phyloP scores from a whole-genome alignment of 1,140 invertebrate genomes.

The Sycophila sp. region DNA sequence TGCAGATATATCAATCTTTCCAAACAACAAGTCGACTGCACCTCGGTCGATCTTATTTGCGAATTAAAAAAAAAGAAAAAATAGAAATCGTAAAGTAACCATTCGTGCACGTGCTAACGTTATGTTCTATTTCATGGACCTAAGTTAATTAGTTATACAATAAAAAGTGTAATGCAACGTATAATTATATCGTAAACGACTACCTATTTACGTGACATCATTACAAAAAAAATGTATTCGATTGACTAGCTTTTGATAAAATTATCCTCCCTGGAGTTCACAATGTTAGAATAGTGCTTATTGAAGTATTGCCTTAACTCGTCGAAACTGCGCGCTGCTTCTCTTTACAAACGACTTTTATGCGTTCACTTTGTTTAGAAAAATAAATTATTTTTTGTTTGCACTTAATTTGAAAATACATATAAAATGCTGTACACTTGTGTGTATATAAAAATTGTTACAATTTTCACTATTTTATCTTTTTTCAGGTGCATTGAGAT shows the following conservation, averaged over 20 bases:
- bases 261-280: constrained; percentile 26
- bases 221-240: constrained; percentile 40
- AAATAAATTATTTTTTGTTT: neutral
- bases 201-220: constrained; percentile 32
- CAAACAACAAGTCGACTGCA: constrained; percentile 22
- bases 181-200: constrained; percentile 34
- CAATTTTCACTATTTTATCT: constrained; percentile 7
- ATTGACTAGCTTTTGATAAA: constrained; percentile 50
- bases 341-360: neutral
- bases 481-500: no score
- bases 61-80: constrained; percentile 7
- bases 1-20: constrained; percentile 33
- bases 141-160: constrained; percentile 36
- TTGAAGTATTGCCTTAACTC: constrained; percentile 28
- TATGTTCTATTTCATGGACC: constrained; percentile 30
- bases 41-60: constrained; percentile 2
- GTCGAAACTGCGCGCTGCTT: constrained; percentile 13
- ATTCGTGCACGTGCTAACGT: constrained; percentile 9
- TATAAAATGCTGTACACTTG: no score
- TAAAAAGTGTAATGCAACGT: constrained; percentile 35
- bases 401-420: neutral
- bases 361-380: neutral
- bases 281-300: constrained; percentile 22
- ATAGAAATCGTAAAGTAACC: constrained; percentile 10
- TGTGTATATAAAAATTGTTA: no score